A percentile compares a stretch with the other conserved stretches of the same genome.
Conservation (phyloP, 35 echinoderm and acorn worm species). For the Nesometra sesokonis region DNA sequence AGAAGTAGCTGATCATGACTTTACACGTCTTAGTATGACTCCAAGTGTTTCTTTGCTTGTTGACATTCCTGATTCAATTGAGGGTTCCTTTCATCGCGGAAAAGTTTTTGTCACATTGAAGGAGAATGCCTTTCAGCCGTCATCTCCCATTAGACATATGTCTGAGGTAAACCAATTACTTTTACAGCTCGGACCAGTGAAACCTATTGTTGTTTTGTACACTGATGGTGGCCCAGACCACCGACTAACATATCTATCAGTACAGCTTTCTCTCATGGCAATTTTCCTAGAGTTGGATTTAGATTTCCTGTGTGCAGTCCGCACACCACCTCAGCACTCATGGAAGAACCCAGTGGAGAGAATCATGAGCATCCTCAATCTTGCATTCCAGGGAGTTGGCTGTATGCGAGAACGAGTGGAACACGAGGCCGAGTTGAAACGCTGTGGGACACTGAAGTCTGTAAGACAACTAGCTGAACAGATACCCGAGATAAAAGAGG, state of each 20-base stretch:
- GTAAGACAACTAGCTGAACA: no score
- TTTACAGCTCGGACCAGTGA: no score
- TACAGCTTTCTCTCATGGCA: background rate
- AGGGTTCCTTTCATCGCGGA: background rate
- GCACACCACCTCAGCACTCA: background rate
- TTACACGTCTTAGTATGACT: conserved; percentile 5
- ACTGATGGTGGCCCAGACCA: background rate
- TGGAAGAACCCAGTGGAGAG: conserved; percentile 20
- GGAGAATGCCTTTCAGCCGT: background rate
- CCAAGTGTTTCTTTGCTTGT: conserved; percentile 1
- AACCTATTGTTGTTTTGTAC: background rate
- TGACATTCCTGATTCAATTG: background rate
- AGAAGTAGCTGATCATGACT: conserved; percentile 25
- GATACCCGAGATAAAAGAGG: no score
- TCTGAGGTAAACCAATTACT: no score
- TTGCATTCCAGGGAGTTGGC: background rate
- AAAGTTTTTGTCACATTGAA: background rate
- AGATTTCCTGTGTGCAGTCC: background rate
- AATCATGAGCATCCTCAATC: background rate
- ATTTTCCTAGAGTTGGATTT: background rate
- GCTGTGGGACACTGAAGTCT: no score
- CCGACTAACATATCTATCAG: background rate
- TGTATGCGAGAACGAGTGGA: background rate
- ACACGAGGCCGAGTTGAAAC: background rate
- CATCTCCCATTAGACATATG: background rate